Conservation (phyloP, 2,113 vertebrate species). For the Toxostoma redivivum region DNA sequence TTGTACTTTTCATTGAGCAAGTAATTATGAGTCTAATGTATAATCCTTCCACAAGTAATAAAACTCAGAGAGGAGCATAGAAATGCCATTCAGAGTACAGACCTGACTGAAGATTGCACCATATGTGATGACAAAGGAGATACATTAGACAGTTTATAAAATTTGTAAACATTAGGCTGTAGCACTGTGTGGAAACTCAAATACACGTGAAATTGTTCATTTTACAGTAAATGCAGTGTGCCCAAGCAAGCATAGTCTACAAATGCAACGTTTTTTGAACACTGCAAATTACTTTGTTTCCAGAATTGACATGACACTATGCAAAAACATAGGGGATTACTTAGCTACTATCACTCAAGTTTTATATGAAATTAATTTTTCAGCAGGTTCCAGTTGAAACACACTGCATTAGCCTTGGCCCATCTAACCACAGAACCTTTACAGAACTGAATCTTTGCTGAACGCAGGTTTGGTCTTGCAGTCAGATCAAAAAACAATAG, state of each 20-base stretch:
- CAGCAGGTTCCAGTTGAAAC: neutral
- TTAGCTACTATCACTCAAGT: neutral
- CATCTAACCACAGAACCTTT: neutral
- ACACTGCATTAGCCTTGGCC: neutral
- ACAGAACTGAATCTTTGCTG: neutral
- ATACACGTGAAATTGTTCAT: neutral
- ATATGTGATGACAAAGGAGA: neutral
- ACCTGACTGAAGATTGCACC: neutral
- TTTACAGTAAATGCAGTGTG: neutral
- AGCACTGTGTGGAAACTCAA: neutral
- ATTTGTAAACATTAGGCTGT: neutral
- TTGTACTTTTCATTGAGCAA: slow-evolving; percentile 24
- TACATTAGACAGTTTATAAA: neutral
- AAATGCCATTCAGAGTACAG: neutral
- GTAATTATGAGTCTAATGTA: neutral
- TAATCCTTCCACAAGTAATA: slow-evolving; percentile 1
- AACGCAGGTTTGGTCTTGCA: neutral
- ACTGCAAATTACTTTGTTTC: neutral
- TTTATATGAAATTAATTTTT: neutral
- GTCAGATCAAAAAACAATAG: neutral
- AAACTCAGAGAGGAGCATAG: neutral
- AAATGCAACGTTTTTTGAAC: neutral
- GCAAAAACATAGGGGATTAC: neutral
- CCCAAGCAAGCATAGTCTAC: neutral
- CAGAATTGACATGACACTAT: neutral